A percentile compares a stretch with the other conserved stretches of the same genome.
phyloP scores from a whole-genome alignment of 2,113 vertebrate genomes.

The Dromas ardeola region DNA sequence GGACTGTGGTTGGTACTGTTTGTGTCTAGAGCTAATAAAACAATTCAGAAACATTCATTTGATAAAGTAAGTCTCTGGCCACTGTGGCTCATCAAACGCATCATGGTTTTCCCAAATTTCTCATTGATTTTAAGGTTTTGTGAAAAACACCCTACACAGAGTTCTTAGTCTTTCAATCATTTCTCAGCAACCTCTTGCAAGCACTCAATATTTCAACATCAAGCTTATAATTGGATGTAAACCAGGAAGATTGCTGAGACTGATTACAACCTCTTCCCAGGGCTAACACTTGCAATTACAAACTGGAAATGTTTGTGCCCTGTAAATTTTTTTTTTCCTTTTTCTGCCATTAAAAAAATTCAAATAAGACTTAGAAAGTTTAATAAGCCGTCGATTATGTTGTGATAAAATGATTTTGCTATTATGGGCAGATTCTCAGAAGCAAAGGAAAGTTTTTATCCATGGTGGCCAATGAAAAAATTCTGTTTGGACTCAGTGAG shows the following conservation, averaged over 20 bases:
- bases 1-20: not conserved
- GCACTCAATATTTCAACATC: not conserved
- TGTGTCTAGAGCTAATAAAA: not conserved
- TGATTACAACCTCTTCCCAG: not conserved
- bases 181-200: not conserved
- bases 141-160: not conserved
- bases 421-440: not conserved
- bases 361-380: not conserved
- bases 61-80: not conserved
- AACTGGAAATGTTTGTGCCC: not conserved
- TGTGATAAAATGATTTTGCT: not conserved
- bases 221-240: not conserved
- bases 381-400: not conserved
- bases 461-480: not conserved
- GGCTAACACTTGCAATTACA: not conserved
- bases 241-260: not conserved
- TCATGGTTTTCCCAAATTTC: not conserved
- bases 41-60: not conserved
- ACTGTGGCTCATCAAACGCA: not conserved
- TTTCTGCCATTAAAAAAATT: not conserved
- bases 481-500: not conserved
- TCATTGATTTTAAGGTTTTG: not conserved
- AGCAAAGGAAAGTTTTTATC: not conserved
- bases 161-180: not conserved
- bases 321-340: not conserved